Conservation (phyloP, 2,797 vertebrate genomes). For the Remorina albescens region DNA sequence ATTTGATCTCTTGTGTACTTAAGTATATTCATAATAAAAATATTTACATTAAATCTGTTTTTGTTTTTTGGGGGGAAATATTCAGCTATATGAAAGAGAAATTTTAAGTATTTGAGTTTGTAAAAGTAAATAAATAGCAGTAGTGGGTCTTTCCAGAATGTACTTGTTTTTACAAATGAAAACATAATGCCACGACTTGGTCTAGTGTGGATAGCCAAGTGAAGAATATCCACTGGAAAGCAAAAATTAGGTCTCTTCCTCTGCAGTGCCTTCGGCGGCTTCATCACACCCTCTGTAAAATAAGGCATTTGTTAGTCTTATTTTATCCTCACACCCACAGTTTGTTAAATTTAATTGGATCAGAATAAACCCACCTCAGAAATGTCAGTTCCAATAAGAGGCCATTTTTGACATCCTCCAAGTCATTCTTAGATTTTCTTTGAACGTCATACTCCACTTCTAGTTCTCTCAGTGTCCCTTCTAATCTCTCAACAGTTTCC, state of each 20-base stretch:
- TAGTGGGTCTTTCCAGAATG: not conserved
- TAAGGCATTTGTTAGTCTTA: not conserved
- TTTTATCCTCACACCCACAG: not conserved
- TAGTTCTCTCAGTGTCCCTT: slow-evolving; percentile 85
- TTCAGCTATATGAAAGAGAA: not conserved
- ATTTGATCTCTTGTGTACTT: slow-evolving; percentile 70
- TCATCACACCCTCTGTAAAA: slow-evolving; percentile 64
- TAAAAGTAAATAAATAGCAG: not conserved
- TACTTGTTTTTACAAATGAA: not conserved
- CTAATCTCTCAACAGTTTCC: slow-evolving; percentile 88
- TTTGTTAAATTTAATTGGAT: not conserved
- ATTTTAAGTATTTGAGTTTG: not conserved
- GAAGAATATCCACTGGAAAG: slow-evolving; percentile 15
- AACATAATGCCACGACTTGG: not conserved
- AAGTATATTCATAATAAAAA: slow-evolving; percentile 81
- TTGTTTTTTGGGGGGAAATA: slow-evolving; percentile 5
- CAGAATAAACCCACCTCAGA: slow-evolving; percentile 83
- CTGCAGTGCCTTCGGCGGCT: slow-evolving; percentile 31
- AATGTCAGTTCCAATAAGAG: slow-evolving; percentile 86
- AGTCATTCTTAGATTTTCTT: slow-evolving; percentile 84
- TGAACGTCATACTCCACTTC: slow-evolving; percentile 86
- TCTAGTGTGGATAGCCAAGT: slow-evolving; percentile 10
- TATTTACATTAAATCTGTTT: slow-evolving; percentile 72
- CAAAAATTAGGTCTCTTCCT: slow-evolving; percentile 33
- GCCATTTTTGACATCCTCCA: slow-evolving; percentile 84